Evolutionary conservation across 2,888 invertebrate genomes (phyloP), one percentile per base, ranked within the genome.

Genomic region (Unio delphinus): DNA sequence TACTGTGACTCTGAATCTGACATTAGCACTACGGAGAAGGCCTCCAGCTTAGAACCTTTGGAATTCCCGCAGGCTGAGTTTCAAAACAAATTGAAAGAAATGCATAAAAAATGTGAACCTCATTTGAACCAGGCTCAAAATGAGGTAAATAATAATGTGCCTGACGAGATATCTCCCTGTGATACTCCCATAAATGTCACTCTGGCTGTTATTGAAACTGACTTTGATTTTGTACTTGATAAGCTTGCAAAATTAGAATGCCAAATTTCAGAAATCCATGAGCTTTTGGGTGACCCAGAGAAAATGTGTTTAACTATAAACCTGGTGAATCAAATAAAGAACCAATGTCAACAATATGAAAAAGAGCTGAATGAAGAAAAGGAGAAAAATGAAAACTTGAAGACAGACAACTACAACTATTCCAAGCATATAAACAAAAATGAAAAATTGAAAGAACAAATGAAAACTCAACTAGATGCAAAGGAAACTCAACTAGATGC

Each of bases 391-490:
- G 79, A 79, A 57, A 79, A 78, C 67, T 79, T 79, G 78, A 34
- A 78, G 23, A 72, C 61, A 65, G 79, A 81, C 56, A 64, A 81
- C 5, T 79, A 80, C 68, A 80, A 80, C 34, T 83, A 81, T 69
- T 79, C 80, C 45, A 82, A 82, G 55, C 70, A 80, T 55, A 82
- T 83, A 23, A 75, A 79, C 34, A 75, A 75, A 68, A 71, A 81
- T 18, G 83, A 85, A 64, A 78, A 70, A n/a, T 64, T 67, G 1
- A 69, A 67, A n/a, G 68, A 76, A 54, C 70, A 73, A 17, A 76
- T 80, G 64, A 74, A 79, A 60, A 68, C 74, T 54, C 64, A 74
- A 26, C 34, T 80, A 18, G 78, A 81, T 30, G 72, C 72, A 30
- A 67, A 74, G 64, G 74, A 79, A 60, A 68, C 74, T 54, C 64